Evolutionary conservation across 2,888 invertebrate species (phyloP), one percentile per base, ranked within the genome.

Genomic region (Ethmia dodecea): DNA sequence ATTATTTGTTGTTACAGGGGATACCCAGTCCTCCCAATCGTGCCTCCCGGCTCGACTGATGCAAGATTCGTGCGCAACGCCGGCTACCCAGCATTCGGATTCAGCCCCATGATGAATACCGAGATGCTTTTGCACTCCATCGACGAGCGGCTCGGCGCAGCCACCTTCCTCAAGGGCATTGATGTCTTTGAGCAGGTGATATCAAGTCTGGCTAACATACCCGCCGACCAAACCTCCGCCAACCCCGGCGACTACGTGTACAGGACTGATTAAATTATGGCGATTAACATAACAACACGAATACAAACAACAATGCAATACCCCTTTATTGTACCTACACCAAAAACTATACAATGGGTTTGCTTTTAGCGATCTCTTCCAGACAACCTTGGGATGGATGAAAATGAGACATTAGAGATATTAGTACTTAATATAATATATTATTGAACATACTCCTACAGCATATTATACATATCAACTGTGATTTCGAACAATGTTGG

Each of bases 31-130:
- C 83, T 88, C 37, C 78, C 87, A 3, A 84, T 91, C 49, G 90
- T 94, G 13, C 94, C 95, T 45, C 92, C 94, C 0, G 97, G 94
- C 3, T 94, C 92, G 29, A 97, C 66, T 89, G 49, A 97, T 59
- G 92, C 93, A 43, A 88, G 96, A 28, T 94, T 89, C 60, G 72
- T 96, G 10, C 88, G 96, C 53, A 74, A 78, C 86, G 71, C 89
- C 27, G 93, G 93, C 9, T 87, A 92, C 34, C 93, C 94, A n/a
- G 94, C 93, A 0, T 83, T 95, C 49, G 93, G 95, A n/a, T 92
- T 95, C 65, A 94, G 94, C 0, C 95, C 94, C 0, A 93, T 95
- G 87, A 92, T 92, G 59, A 90, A 91, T 57, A 95, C 94, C 0
- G 91, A 92, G 0, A 86, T 93, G 10, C 81, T 94, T 2, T 87